Evolutionary conservation across 2,797 vertebrate species (phyloP).

Genomic region (Danio kyathit): DNA sequence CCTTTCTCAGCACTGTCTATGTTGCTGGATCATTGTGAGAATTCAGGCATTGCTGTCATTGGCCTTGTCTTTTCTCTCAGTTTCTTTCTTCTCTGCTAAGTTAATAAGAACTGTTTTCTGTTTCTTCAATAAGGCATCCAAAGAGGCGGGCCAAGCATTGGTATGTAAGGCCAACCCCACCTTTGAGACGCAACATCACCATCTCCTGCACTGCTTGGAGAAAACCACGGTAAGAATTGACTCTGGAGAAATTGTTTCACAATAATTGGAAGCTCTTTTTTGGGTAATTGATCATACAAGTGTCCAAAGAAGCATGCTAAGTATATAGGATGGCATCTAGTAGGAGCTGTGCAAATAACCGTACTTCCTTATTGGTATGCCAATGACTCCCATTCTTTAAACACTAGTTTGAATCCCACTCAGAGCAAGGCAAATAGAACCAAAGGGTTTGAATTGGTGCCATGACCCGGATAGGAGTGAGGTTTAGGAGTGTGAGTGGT

Average conservation of each 20-base stretch:
- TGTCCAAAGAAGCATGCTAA: slow-evolving; percentile 6
- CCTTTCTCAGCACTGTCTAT: slow-evolving; percentile 5
- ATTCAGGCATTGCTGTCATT: slow-evolving; percentile 43
- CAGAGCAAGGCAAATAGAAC: no score
- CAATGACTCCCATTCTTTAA: no score
- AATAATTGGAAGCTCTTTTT: slow-evolving; percentile 23
- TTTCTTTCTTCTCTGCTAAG: slow-evolving; percentile 46
- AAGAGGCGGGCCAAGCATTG: slow-evolving; percentile 89
- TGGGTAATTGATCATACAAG: not conserved
- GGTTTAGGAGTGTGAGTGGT: no score
- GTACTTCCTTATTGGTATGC: no score
- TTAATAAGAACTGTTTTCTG: slow-evolving; percentile 61
- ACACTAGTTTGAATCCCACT: no score
- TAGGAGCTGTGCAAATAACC: no score
- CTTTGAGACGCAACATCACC: slow-evolving; percentile 92
- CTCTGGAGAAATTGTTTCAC: slow-evolving; percentile 13
- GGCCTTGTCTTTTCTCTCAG: slow-evolving; percentile 50
- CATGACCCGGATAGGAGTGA: no score
- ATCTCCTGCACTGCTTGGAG: slow-evolving; percentile 95
- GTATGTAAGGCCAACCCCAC: slow-evolving; percentile 86
- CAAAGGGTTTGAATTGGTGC: no score
- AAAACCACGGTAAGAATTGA: slow-evolving; percentile 92
- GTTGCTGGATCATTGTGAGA: slow-evolving; percentile 54
- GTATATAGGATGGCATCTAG: no score
- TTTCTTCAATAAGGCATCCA: slow-evolving; percentile 84